A percentile compares a stretch with the other conserved stretches of the same genome.
Evolutionary conservation across 2,888 invertebrate genomes (phyloP).

Genomic region (Pheosia tremula): DNA sequence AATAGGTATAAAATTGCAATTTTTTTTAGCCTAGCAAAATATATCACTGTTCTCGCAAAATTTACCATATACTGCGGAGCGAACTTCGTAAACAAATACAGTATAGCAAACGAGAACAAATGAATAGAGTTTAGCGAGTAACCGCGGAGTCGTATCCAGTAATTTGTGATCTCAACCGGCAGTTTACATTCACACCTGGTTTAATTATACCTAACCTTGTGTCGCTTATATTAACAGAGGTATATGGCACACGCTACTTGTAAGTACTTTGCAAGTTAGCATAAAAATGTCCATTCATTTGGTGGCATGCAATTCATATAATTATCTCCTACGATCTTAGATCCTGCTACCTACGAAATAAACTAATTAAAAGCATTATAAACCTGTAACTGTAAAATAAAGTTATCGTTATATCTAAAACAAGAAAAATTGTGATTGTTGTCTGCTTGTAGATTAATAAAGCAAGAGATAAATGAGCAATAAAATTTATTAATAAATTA

Average conservation of each 20-base stretch:
- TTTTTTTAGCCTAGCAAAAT: too few relatives aligned
- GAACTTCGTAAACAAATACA: constrained; percentile 51
- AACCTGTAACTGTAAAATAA: too few relatives aligned
- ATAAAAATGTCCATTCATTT: too few relatives aligned
- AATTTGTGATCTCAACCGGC: constrained; percentile 60
- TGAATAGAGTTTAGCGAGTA: constrained; percentile 62
- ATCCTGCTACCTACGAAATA: not conserved
- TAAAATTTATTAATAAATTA: not conserved
- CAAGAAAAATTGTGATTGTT: too few relatives aligned
- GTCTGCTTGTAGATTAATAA: too few relatives aligned
- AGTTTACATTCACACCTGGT: constrained; percentile 50
- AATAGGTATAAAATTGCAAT: too few relatives aligned
- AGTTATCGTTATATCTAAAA: too few relatives aligned
- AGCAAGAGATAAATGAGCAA: too few relatives aligned
- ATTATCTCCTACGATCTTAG: too few relatives aligned
- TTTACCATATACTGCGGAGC: constrained; percentile 27
- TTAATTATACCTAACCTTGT: constrained; percentile 42
- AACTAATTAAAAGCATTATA: not conserved
- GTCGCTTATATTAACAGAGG: constrained; percentile 17
- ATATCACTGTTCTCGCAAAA: not conserved
- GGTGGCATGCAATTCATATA: too few relatives aligned
- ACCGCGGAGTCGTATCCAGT: constrained; percentile 60
- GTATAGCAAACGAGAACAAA: constrained; percentile 64
- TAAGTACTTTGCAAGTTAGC: not conserved
- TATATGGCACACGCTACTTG: not conserved